These are phyloP conservation scores for Galaxias olidus DNA, from an alignment of 2,797 vertebrate genomes.

Conservation along the genomic window DNA sequence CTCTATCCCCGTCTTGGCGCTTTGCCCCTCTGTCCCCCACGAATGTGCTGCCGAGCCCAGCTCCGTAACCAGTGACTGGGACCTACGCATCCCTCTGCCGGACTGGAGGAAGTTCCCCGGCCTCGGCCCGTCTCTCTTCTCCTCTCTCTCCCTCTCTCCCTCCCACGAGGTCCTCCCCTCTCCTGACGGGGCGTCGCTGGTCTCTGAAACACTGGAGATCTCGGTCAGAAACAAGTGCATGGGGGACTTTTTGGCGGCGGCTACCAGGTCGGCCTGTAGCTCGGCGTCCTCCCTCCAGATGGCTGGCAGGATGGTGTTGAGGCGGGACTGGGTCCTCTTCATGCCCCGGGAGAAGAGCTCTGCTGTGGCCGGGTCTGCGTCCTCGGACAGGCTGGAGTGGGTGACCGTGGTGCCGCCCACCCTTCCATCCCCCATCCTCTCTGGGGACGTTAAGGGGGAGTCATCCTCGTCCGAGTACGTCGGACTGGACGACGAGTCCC, in stretches of 20 bases:
- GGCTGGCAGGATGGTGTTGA: slow-evolving; percentile 78
- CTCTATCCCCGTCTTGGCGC: slow-evolving; percentile 40
- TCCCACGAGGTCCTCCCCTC: slow-evolving; percentile 53
- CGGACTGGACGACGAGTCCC: slow-evolving; percentile 78
- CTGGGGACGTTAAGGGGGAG: slow-evolving; percentile 78
- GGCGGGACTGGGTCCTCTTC: slow-evolving; percentile 83
- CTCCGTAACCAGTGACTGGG: slow-evolving; percentile 76
- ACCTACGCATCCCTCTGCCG: slow-evolving; percentile 74
- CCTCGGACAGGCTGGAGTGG: slow-evolving; percentile 73
- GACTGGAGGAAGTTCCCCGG: slow-evolving; percentile 63
- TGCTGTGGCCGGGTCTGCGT: slow-evolving; percentile 65
- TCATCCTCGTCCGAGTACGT: slow-evolving; percentile 79
- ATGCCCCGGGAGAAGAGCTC: slow-evolving; percentile 78
- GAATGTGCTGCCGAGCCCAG: slow-evolving; percentile 66
- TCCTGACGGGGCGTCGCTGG: slow-evolving; percentile 63
- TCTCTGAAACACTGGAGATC: slow-evolving; percentile 71
- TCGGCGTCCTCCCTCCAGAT: slow-evolving; percentile 83
- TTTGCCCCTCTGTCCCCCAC: slow-evolving; percentile 60
- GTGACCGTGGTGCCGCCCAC: slow-evolving; percentile 56
- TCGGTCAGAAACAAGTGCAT: slow-evolving; percentile 83
- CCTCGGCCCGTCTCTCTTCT: slow-evolving; percentile 56
- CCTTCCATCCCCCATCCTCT: slow-evolving; percentile 44
- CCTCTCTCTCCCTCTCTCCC: slow-evolving; percentile 40
- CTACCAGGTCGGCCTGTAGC: slow-evolving; percentile 70
- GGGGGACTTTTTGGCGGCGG: slow-evolving; percentile 75